Evolutionary conservation across 2,797 vertebrate genomes (phyloP), one percentile per base, ranked within the genome.

Genomic region (Momotus momota): DNA sequence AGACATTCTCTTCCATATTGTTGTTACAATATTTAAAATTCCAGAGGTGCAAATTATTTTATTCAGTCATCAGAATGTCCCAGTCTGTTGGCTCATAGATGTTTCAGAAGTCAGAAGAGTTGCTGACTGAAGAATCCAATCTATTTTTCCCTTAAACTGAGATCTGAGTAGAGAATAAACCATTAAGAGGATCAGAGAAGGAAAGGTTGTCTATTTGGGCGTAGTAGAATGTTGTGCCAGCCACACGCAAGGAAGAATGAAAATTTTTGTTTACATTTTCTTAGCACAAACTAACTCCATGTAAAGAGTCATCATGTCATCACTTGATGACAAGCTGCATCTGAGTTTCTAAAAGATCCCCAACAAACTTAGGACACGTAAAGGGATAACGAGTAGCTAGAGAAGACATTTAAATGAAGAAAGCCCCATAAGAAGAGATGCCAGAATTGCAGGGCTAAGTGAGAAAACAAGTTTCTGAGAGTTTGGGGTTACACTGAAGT

Each of bases 391-490:
- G 35, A 69, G 9, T 7, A 5, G 6, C 26, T 54, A 31, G 49
- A 41, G 21, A 46, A 67, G 38, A 23, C 8, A 9, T n/a, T 74
- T 71, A 29, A 41, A 70, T 73, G 54, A 66, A 70, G 33, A 69
- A 72, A 80, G 2, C 3, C 22, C 22, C 6, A 4, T 20, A 17
- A 52, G 2, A 19, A 7, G 3, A 45, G 9, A n/a, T 18, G 3
- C 8, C 9, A 73, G 49, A 60, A 78, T 23, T 46, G 29, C 15
- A 71, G 60, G 16, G 10, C 3, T 31, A 45, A n/a, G 3, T 41
- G 29, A 29, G 31, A 72, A 71, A 31, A 38, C 1, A 17, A 25
- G 16, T 18, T 81, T 38, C 21, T 22, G 11, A 41, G 31, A 31
- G 3, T 62, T 46, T 62, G 13, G 20, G 25, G 40, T 38, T 67